Conservation (phyloP, 2,113 vertebrate species). For the Phaetusa simplex region DNA sequence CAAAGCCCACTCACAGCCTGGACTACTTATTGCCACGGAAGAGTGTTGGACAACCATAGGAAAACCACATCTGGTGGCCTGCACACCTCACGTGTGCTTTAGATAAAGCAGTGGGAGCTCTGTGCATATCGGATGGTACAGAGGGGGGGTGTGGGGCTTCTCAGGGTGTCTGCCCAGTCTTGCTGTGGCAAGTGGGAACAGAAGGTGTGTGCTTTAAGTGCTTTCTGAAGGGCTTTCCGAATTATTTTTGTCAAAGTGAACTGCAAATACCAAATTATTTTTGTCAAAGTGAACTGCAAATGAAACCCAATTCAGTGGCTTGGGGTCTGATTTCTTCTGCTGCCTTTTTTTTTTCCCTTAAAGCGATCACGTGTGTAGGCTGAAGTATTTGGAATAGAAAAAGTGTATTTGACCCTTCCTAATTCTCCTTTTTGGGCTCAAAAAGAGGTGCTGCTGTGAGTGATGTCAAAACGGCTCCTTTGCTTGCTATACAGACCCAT, state of each 20-base stretch:
- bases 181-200: not conserved
- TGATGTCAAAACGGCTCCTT: not conserved
- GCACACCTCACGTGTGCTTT: not conserved
- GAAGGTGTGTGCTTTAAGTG: not conserved
- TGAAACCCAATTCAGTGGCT: rapidly evolving
- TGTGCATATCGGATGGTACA: not conserved
- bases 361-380: rapidly evolving
- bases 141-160: rapidly evolving
- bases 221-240: not conserved
- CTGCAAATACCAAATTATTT: not conserved
- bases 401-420: not conserved
- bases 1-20: not conserved
- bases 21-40: not conserved
- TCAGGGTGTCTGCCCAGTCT: not conserved
- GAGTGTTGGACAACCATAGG: not conserved
- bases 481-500: not conserved
- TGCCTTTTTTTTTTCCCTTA: not conserved
- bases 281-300: not conserved
- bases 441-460: not conserved
- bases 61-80: not conserved
- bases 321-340: not conserved
- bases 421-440: not conserved
- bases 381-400: not conserved
- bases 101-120: not conserved
- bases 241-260: not conserved